phyloP scores from a whole-genome alignment of 2,888 invertebrate species.

The Mesoligia furuncula region DNA sequence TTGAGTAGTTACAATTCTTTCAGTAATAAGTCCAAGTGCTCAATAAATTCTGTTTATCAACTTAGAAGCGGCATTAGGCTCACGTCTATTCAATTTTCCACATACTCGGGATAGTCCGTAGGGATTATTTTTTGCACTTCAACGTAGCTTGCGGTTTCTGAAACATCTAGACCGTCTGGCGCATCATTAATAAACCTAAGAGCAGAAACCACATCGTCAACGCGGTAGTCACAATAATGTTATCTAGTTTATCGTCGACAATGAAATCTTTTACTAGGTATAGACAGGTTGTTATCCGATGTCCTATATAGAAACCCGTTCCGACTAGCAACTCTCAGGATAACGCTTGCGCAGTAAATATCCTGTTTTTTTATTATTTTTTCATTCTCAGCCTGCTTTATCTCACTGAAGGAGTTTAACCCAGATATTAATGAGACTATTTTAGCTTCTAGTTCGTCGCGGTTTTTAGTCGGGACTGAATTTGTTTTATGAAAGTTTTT shows the following conservation, averaged over 20 bases:
- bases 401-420: constrained; percentile 36
- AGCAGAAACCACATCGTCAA: constrained; percentile 38
- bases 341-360: constrained; percentile 39
- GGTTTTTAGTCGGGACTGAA: constrained; percentile 6
- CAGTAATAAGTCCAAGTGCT: background rate
- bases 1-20: background rate
- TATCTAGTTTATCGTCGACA: constrained; percentile 36
- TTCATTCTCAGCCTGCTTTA: constrained; percentile 30
- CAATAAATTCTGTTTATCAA: background rate
- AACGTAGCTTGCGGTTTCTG: constrained; percentile 14
- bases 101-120: background rate
- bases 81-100: constrained; percentile 9
- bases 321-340: constrained; percentile 41
- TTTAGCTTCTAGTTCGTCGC: constrained; percentile 28
- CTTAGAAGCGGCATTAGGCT: background rate
- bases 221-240: constrained; percentile 30
- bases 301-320: constrained; percentile 48
- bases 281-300: constrained; percentile 33
- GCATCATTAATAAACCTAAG: constrained; percentile 17
- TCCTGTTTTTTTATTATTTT: constrained; percentile 31
- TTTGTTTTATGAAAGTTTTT: constrained; percentile 17
- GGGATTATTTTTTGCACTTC: constrained; percentile 24
- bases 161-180: constrained; percentile 3
- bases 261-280: constrained; percentile 29
- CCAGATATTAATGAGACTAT: constrained; percentile 51